Base-by-base conservation (phyloP, 2,113 vertebrate species). In the Steatornis caripensis region DNA sequence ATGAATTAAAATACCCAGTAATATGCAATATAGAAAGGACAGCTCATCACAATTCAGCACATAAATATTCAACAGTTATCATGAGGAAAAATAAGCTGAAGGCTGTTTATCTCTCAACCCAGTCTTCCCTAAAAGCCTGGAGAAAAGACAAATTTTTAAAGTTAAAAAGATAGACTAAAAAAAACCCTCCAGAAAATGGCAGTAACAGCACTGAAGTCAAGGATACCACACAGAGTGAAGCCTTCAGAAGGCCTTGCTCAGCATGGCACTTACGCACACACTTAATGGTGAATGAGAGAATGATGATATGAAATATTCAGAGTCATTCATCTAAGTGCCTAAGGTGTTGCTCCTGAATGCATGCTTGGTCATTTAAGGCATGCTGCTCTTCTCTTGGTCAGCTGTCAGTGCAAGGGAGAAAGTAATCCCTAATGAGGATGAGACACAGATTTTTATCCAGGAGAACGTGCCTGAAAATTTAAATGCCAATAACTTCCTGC, bases 1-100 rank as follows among this genome's bases (percentile, higher is more conserved):
- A 84, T 75, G 46, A 95, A 92, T 94, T 97, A 95, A 94, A 96
- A 90, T 92, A 77, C 7, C 32, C 15, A 57, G 12, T 68, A 89
- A 93, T 53, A 83, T 3, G 22, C 58, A 91, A 34, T 72, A 77
- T 17, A 75, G 41, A 39, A 86, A 81, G 83, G 64, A 93, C 83
- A 93, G 64, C 80, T 96, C 72, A 89, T 89, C 87, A 84, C 76
- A 90, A 53, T 90, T 84, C 79, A 89, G 39, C 10, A 43, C 60
- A 93, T 95, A 95, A 93, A 94, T 92, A 93, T 90, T 86, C 83
- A 95, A 7, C 17, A 89, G 39, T 45, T 89, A 78, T 48, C 68
- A 76, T 23, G 65, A 82, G 15, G 60, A 89, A 90, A 89, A 94
- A 87, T 37, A 89, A 89, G 64, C 54, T 89, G 72, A 84, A 94